Base-by-base conservation (phyloP, 2,113 vertebrate species). In the Hystrix brachyura region DNA sequence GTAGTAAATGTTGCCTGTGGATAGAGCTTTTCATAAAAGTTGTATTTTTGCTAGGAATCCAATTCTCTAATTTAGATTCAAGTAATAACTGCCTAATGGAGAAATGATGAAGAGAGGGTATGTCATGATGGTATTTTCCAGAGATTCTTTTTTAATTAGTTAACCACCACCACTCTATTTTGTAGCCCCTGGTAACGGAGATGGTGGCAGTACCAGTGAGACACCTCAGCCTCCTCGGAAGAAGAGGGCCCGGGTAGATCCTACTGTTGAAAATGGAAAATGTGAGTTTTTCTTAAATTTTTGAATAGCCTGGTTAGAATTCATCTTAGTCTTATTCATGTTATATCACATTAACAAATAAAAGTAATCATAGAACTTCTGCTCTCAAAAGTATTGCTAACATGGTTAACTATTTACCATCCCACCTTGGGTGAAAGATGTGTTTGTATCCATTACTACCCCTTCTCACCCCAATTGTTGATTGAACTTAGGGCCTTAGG, bases 181-280 rank as follows among this genome's bases (percentile, higher is more conserved):
- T 76, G 23, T 90, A 99, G 99, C 99, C 97, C 99, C 99, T 98
- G 99, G 99, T 84, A 99, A 99, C 97, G 99, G 99, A 88, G 99
- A 99, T 97, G 99, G 99, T 7, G 99, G 99, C 72, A 99, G 99
- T 96, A 99, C 99, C 97, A 99, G 99, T 48, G 99, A 99, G 97
- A 99, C 99, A 9, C 99, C 99, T 72, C 99, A 99, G 96, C 99
- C 99, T 71, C 99, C 99, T 21, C 98, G 99, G 86, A 99, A 99
- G 99, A 99, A 99, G 97, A 99, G 99, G 97, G 99, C 99, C 74
- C 99, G 99, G 7, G 99, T 99, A 67, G 99, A 99, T 91, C 99
- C 99, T 7, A 99, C 99, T 0, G 99, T 99, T 57, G 99, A 99
- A 97, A 99, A 99, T 71, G 99, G 99, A 99, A 97, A 99, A 99